Evolutionary conservation across 2,113 vertebrate species (phyloP), one percentile per base, ranked within the genome.

Genomic region (Athene cunicularia): DNA sequence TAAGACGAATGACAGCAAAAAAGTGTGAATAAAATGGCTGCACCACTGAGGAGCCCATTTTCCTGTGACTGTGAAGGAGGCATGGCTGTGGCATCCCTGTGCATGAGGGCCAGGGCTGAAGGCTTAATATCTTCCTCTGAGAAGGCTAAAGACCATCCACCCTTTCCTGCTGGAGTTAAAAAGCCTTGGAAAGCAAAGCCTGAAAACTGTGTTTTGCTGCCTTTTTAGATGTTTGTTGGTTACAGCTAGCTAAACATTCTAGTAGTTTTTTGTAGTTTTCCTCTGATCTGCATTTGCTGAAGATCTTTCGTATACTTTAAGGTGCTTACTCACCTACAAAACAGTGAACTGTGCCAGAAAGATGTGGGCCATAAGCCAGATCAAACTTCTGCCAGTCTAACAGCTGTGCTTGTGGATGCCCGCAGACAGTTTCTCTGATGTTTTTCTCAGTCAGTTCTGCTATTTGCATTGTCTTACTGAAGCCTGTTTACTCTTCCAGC

Each of bases 251-350:
- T 55, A 33, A 76, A 86, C 8, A 39, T 74, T 70, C 47, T n/a
- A 63, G 53, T 35, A 50, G 27, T 8, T 81, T 71, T 76, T 17
- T 53, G 33, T 37, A 49, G 26, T 64, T 43, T 63, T 18, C 49
- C 28, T 49, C 32, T 47, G 23, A 53, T 53, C 37, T 89, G 60
- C 24, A 27, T 82, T 49, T 70, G 32, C 14, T 50, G 62, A 83
- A 64, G 26, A 39, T 64, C 47, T n/a, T 79, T 21, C 27, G 2
- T 56, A 20, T 43, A 47, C 80, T 95, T 91, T 12, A 8, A 58
- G 30, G 56, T 90, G 43, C 86, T 90, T 67, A 80, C 68, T 88
- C 41, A 63, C 30, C 58, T 32, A 90, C 35, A 92, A 87, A 94
- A 59, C 43, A 59, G 32, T 30, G 45, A 88, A 41, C 74, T 41